phyloP scores from a whole-genome alignment of 1,140 invertebrate species.

The Portunus trituberculatus region DNA sequence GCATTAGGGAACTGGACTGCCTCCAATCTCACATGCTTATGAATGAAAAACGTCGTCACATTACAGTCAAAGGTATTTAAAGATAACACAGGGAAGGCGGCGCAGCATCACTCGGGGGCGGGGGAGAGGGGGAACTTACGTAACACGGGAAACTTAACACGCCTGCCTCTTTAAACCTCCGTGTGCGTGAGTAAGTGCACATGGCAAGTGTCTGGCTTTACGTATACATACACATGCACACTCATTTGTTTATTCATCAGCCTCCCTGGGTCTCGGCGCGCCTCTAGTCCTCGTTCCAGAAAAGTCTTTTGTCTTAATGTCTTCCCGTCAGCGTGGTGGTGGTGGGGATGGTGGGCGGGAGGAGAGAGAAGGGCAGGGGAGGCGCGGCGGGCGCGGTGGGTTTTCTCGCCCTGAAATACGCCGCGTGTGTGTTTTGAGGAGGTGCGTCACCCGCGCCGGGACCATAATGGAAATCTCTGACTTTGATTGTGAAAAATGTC shows the following conservation, averaged over 20 bases:
- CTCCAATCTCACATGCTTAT: neutral
- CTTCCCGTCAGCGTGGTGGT: neutral
- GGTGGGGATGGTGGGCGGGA: neutral
- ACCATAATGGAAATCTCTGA: neutral
- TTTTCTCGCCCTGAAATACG: neutral
- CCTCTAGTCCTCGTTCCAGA: neutral
- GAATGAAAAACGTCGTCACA: neutral
- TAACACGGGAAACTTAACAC: neutral
- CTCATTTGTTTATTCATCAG: constrained; percentile 4
- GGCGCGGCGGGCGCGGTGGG: neutral
- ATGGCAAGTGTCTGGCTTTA: neutral
- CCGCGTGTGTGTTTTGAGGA: too few species aligned
- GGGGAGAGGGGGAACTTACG: neutral
- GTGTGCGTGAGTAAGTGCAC: neutral
- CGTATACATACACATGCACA: neutral
- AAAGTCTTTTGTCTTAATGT: neutral
- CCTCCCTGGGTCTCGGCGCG: neutral
- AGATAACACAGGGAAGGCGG: neutral
- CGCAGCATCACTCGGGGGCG: neutral
- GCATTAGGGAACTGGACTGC: neutral
- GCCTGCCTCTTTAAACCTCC: neutral
- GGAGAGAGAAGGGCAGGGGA: neutral
- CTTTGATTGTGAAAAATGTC: neutral
- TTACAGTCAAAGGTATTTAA: neutral
- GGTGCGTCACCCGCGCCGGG: neutral